A percentile compares a stretch with the other conserved stretches of the same genome.
Conservation (phyloP, 2,888 invertebrate species). For the Noctua fimbriata region DNA sequence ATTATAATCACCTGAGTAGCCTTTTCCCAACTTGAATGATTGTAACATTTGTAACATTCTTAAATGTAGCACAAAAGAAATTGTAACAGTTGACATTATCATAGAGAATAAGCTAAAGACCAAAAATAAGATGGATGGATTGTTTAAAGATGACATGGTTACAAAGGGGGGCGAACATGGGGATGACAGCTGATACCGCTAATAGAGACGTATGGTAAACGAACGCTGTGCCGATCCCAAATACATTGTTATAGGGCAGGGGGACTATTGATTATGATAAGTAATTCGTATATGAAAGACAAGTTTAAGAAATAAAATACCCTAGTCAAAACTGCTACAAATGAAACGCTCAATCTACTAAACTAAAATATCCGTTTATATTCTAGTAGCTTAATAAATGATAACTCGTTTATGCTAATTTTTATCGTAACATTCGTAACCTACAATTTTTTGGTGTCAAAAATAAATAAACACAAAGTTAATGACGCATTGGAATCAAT, state of each 20-base stretch:
- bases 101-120: not conserved
- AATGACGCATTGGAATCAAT: conserved; percentile 7
- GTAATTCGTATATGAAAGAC: not conserved
- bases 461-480: not conserved
- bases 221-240: not conserved
- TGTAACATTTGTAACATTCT: not conserved
- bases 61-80: not conserved
- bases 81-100: not conserved
- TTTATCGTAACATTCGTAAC: not conserved
- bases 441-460: not conserved
- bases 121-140: not conserved
- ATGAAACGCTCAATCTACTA: not conserved
- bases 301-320: not conserved
- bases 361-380: not conserved
- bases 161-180: not conserved
- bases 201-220: not conserved
- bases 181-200: no score
- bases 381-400: not conserved
- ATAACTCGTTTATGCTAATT: conserved; percentile 14
- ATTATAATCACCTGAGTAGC: not conserved
- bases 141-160: not conserved
- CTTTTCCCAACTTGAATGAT: not conserved
- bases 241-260: not conserved
- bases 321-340: not conserved
- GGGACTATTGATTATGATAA: not conserved